Percentiles rank a stretch among this genome's conserved stretches.
Conservation (phyloP, 2,888 invertebrate species). For the Lepidochitona cinerea region DNA sequence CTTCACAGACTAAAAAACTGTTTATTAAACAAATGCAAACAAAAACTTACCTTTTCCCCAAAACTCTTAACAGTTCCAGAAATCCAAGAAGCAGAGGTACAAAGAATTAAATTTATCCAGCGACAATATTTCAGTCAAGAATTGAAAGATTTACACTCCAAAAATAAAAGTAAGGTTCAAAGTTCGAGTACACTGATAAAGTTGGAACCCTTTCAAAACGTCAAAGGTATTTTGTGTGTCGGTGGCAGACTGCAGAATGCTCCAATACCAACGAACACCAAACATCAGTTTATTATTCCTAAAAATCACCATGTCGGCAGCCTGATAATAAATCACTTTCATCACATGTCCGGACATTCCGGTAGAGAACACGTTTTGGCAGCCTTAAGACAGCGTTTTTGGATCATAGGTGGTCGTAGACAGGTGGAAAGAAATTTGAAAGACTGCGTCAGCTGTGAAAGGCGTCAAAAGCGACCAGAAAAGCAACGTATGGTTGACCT, state of each 20-base stretch:
- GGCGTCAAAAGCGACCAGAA: background rate
- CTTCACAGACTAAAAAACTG: background rate
- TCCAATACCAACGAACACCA: background rate
- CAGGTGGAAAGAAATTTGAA: background rate
- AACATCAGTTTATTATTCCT: slow-evolving; percentile 11
- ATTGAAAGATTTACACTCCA: too few species aligned
- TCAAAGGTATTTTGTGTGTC: background rate
- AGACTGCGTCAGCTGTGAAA: slow-evolving; percentile 7
- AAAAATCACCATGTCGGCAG: background rate
- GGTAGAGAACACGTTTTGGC: slow-evolving; percentile 9
- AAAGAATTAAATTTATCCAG: too few species aligned
- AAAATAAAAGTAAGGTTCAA: too few species aligned
- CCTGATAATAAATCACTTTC: background rate
- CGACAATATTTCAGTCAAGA: too few species aligned
- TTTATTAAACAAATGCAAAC: too few species aligned
- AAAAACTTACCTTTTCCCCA: too few species aligned
- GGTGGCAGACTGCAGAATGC: slow-evolving; percentile 5
- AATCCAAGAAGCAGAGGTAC: too few species aligned
- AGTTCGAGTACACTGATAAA: background rate
- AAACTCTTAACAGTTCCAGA: too few species aligned
- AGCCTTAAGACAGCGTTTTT: slow-evolving; percentile 9
- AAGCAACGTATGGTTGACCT: slow-evolving; percentile 14
- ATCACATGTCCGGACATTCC: slow-evolving; percentile 3
- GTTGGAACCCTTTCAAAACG: background rate
- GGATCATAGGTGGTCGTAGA: slow-evolving; percentile 1